Evolutionary conservation across 1,140 invertebrate genomes (phyloP), one percentile per base, ranked within the genome.

Genomic region (Diprion similis): DNA sequence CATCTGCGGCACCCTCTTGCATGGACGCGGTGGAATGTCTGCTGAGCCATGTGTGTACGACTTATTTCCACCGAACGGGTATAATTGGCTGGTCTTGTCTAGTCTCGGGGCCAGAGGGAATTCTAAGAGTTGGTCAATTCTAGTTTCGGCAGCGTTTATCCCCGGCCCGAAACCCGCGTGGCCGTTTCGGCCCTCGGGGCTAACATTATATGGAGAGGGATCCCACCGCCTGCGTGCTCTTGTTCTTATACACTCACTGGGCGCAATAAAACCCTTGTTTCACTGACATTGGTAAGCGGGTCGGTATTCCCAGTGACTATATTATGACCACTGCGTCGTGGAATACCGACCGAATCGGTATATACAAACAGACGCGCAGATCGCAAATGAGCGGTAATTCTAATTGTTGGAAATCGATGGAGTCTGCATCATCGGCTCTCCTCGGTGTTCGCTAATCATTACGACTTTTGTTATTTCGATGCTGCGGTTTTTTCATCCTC

Each of bases 71-170:
- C 51, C 11, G 51, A 59, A 59, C 51, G 51, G 51, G 51, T 59
- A 59, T 59, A 59, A 59, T 59, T 59, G 51, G 51, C 51, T 8
- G 51, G 51, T 59, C 51, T 59, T n/a, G 51, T n/a, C 51, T 59
- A 59, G 51, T 59, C 51, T 37, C n/a, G 51, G n/a, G 51, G 51
- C 51, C 51, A 59, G 51, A 59, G 51, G 51, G 51, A 59, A 59
- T 59, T 59, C 51, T 59, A 59, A 59, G 51, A 59, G 11, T 59
- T 59, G 51, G 11, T 59, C 51, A n/a, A 59, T 59, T 59, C n/a
- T 59, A 59, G 51, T 59, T 59, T 59, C 51, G 51, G 51, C 51
- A 59, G 51, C 51, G 51, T 59, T 59, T 59, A 59, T 59, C 51
- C n/a, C 51, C 51, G 51, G 51, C 51, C 51, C 51, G n/a, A 59